Percentiles rank a stretch among this genome's conserved stretches.
phyloP scores from a whole-genome alignment of 2,888 invertebrate genomes.

The Drosophila demipolita region DNA sequence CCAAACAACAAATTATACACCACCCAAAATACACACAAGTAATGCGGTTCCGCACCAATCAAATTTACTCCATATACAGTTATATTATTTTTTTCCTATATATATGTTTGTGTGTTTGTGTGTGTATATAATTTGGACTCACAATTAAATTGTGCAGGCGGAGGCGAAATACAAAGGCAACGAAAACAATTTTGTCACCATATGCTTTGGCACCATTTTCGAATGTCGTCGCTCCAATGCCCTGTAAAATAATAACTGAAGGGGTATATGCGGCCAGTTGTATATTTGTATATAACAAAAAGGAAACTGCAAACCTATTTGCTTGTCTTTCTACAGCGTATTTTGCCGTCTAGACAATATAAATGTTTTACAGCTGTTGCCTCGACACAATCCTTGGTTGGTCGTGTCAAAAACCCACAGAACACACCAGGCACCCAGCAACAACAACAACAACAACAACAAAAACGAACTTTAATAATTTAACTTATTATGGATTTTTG shows the following conservation, averaged over 20 bases:
- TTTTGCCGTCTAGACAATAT: not conserved
- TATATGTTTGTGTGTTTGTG: conserved; percentile 7
- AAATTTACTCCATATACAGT: conserved; percentile 19
- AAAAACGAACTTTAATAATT: conserved; percentile 75
- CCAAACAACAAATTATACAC: conserved; percentile 48
- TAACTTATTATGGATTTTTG: conserved; percentile 79
- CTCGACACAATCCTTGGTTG: conserved; percentile 48
- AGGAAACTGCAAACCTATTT: not conserved
- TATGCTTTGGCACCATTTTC: conserved; percentile 71
- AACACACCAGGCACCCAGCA: conserved; percentile 37
- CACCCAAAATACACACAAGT: conserved; percentile 25
- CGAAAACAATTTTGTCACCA: conserved; percentile 74
- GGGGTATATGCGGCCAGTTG: not conserved
- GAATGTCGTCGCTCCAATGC: conserved; percentile 35
- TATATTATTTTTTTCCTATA: not conserved
- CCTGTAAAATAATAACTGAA: not conserved
- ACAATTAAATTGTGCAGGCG: conserved; percentile 76
- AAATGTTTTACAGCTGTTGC: not conserved
- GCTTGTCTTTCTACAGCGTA: conserved; percentile 22
- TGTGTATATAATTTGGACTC: conserved; percentile 71
- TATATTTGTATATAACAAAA: not conserved
- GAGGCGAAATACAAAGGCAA: conserved; percentile 55
- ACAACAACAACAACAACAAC: conserved; percentile 22
- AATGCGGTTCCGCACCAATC: conserved; percentile 24
- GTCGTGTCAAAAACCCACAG: conserved; percentile 54